Percentiles rank a stretch among this genome's conserved stretches.
Conservation (phyloP, 2,797 vertebrate genomes). For the Tapirus indicus region DNA sequence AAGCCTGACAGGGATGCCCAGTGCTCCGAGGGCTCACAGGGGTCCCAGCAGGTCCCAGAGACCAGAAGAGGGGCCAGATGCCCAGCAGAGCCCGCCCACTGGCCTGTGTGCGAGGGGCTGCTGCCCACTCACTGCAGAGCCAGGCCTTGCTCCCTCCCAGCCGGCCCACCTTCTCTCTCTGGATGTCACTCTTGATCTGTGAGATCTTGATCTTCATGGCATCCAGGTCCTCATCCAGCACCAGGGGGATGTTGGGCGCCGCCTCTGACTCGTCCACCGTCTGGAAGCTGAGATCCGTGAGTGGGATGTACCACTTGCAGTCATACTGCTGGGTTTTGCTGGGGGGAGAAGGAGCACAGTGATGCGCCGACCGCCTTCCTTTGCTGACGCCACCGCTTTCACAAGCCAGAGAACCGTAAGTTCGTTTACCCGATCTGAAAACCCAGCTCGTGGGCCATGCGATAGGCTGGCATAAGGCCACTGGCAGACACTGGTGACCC, state of each 20-base stretch:
- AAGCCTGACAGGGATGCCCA: background rate
- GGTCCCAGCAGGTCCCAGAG: background rate
- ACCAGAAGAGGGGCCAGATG: background rate
- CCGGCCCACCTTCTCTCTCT: slow-evolving; percentile 93
- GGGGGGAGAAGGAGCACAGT: slow-evolving; percentile 33
- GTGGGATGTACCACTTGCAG: slow-evolving; percentile 98
- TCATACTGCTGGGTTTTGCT: slow-evolving; percentile 97
- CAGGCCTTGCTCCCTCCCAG: fast-evolving
- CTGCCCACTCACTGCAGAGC: background rate
- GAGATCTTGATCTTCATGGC: slow-evolving; percentile 97
- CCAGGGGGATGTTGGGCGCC: slow-evolving; percentile 92
- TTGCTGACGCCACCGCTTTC: background rate
- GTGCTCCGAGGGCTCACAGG: background rate
- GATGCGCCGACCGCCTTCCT: background rate
- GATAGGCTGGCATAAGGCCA: background rate
- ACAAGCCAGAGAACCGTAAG: background rate
- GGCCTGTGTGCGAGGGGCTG: fast-evolving
- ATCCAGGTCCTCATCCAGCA: slow-evolving; percentile 96
- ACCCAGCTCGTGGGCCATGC: fast-evolving
- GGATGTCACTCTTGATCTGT: slow-evolving; percentile 96
- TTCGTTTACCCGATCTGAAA: background rate
- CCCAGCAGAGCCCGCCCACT: background rate
- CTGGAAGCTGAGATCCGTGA: slow-evolving; percentile 96
- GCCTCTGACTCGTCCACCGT: slow-evolving; percentile 94
- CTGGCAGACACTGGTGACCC: background rate